Base-by-base conservation (phyloP, 2,797 vertebrate genomes). In the Xenentodon cancila region DNA sequence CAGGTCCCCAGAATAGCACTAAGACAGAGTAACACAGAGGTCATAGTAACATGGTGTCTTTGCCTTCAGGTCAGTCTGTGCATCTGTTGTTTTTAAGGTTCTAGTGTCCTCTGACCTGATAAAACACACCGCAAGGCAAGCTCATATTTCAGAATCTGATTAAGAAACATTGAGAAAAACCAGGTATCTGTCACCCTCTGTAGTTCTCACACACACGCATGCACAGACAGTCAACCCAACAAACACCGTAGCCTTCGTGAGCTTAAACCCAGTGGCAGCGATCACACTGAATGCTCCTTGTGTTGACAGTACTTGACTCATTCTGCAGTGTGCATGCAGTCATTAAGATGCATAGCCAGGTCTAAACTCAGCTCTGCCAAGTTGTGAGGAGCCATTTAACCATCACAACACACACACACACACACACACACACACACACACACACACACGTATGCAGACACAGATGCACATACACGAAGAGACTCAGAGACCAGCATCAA, bases 281-380 rank as follows among this genome's bases (percentile, higher is more conserved):
- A 71, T 56, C 73, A 81, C 59, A 59, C 70, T 80, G 64, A 87
- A 77, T 52, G 64, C 81, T 71, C 65, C 64, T 49, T 59, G 83
- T 84, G 73, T 81, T 78, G 80, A 82, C 74, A 62, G 75, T 48
- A 59, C 70, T 83, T 66, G 85, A 82, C 84, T 85, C 80, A 80
- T 79, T 88, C 73, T 80, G 87, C 88, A 82, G 86, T 76, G 71
- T 64, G 77, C 55, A 80, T 80, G 65, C 74, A 68, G 68, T 89
- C 87, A 88, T 90, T 91, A 79, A 89, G 82, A 93, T 88, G 87
- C 88, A 88, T 68, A 75, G 72, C 72, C 1, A 86, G 77, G 69
- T 79, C 78, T 73, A 53, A 67, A 58, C 34, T 17, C 48, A 82
- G 59, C 80, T 71, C 71, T 86, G 89, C 88, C 88, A 89, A 89